These are phyloP conservation scores for Typhlichthys subterraneus DNA, from an alignment of 2,797 vertebrate genomes.

Conservation along the genomic window DNA sequence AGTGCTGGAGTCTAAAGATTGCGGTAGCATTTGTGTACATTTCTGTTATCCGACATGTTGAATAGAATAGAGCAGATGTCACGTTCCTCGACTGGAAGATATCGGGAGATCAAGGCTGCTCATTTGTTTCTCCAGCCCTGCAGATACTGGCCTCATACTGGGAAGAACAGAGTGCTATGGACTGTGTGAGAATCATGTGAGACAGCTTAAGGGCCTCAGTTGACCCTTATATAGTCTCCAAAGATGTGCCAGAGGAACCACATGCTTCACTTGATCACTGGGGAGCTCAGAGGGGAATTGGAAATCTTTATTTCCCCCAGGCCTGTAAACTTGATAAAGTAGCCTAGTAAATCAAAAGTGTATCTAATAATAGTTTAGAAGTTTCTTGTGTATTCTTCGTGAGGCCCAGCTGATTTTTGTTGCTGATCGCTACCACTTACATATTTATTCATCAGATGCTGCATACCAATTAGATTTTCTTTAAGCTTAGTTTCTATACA, in stretches of 20 bases:
- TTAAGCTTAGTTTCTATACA: too few species aligned
- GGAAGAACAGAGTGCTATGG: conserved; percentile 30
- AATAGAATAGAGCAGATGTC: neutral
- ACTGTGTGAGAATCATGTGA: conserved; percentile 85
- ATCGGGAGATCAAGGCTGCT: neutral
- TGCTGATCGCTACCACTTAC: too few species aligned
- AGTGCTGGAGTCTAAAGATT: too few species aligned
- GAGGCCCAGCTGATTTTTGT: neutral
- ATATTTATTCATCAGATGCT: too few species aligned
- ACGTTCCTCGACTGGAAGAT: neutral
- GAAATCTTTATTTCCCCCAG: too few species aligned
- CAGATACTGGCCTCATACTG: conserved; percentile 23
- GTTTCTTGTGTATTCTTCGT: neutral
- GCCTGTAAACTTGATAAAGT: neutral
- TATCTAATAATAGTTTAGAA: neutral
- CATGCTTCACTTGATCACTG: conserved; percentile 20
- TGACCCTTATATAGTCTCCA: neutral
- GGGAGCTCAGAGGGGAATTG: conserved; percentile 5
- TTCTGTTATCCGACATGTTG: too few species aligned
- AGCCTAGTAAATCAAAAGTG: neutral
- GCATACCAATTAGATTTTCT: too few species aligned
- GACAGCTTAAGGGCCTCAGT: conserved; percentile 71
- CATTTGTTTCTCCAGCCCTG: conserved; percentile 5
- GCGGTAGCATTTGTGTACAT: too few species aligned
- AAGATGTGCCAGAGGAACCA: conserved; percentile 21